Evolutionary conservation across 2,113 vertebrate species (phyloP), one percentile per base, ranked within the genome.

Genomic region (Marmota flaviventris): DNA sequence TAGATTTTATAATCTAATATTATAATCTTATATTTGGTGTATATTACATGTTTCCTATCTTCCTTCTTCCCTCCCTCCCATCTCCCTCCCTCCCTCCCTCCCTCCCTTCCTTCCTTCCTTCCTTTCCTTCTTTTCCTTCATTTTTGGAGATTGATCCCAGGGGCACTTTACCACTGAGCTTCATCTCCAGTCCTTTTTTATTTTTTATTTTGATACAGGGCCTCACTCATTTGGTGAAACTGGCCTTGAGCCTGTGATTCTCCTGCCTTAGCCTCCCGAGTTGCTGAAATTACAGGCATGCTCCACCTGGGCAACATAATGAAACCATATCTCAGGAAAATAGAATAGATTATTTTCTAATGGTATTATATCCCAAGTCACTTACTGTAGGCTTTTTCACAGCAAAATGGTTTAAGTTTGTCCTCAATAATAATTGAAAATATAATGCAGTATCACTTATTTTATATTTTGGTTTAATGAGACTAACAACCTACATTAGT

Each of bases 391-490:
- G 69, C 78, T 96, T 78, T 82, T 39, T 37, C 24, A 81, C 17
- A 92, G 48, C 34, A 95, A 63, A 84, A 58, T 92, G 83, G 22
- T 53, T 87, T 39, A 91, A 63, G 12, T 85, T 88, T 48, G 87
- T 76, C 20, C 7, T 67, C 78, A 51, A n/a, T 32, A 86, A 20
- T 89, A n/a, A 72, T 95, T 37, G 76, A 89, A 69, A 85, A 93
- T 58, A 69, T 48, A 72, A 8, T 58, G 14, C 13, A 32, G 1
- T 73, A 12, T 76, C 18, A 70, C 85, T 86, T 93, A 39, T 39
- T 87, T 96, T 85, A 67, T 63, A 83, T 65, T 72, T 92, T 93
- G 51, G 42, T 51, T 81, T 90, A 90, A 72, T 82, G 73, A 82
- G 25, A 20, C 65, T 4, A 82, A 16, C 73, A 92, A 7, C 27